These are phyloP conservation scores for Lanistes nyassanus DNA, from an alignment of 1,140 invertebrate species.

Conservation along the genomic window DNA sequence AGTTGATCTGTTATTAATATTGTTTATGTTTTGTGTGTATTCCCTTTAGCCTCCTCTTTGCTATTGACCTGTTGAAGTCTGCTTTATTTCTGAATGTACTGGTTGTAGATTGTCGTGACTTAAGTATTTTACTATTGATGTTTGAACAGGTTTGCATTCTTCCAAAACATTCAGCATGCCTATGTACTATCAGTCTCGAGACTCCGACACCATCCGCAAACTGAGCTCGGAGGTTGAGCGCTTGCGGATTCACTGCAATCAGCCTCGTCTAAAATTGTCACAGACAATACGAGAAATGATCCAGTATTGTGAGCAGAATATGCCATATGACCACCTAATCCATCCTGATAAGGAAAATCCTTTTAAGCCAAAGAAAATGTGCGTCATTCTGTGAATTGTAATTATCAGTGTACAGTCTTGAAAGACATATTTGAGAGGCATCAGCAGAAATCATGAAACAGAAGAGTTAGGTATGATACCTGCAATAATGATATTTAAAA, in stretches of 20 bases:
- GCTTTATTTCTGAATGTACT: not conserved
- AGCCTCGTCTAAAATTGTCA: slow-evolving; percentile 29
- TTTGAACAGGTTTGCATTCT: slow-evolving; percentile 13
- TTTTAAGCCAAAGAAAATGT: slow-evolving; percentile 41
- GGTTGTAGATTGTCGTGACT: slow-evolving; percentile 7
- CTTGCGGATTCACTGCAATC: slow-evolving; percentile 27
- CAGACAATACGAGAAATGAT: slow-evolving; percentile 38
- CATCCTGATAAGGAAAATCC: slow-evolving; percentile 47
- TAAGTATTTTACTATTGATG: slow-evolving; percentile 11
- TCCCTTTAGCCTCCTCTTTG: not conserved
- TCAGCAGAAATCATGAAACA: no score
- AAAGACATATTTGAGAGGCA: no score
- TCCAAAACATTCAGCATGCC: slow-evolving; percentile 33
- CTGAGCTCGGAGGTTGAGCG: slow-evolving; percentile 29
- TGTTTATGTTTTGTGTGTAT: not conserved
- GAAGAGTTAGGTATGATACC: no score
- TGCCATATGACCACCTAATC: slow-evolving; percentile 35
- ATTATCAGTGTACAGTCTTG: no score
- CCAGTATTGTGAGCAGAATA: slow-evolving; percentile 29
- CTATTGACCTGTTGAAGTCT: not conserved
- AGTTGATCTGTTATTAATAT: not conserved
- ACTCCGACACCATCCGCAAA: slow-evolving; percentile 33
- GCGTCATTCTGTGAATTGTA: slow-evolving; percentile 34
- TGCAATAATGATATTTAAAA: no score
- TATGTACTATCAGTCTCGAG: slow-evolving; percentile 23